phyloP scores from a whole-genome alignment of 2,113 vertebrate genomes.

The Antigone vipio region DNA sequence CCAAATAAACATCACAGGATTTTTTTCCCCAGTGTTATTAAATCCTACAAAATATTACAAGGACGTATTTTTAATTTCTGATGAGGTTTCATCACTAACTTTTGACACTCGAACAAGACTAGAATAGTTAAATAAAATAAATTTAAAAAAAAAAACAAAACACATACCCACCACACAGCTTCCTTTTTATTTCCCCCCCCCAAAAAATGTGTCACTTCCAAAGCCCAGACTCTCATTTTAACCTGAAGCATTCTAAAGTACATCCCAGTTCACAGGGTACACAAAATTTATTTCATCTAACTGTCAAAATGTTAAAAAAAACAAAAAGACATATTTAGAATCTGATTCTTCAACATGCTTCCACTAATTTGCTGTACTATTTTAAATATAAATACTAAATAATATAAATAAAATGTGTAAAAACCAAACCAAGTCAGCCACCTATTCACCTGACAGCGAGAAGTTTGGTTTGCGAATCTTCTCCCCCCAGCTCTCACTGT shows the following conservation, averaged over 20 bases:
- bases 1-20: background rate
- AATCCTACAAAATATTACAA: background rate
- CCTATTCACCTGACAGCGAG: background rate
- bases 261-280: background rate
- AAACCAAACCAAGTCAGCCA: background rate
- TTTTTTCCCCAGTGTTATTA: background rate
- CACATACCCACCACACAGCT: background rate
- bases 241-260: background rate
- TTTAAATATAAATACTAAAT: background rate
- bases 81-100: background rate
- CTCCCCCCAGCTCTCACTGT: background rate
- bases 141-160: background rate
- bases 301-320: background rate
- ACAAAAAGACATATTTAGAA: background rate
- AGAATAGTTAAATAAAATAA: background rate
- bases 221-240: background rate
- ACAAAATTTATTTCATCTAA: background rate
- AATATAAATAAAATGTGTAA: background rate
- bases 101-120: background rate
- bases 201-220: background rate
- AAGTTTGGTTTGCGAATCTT: background rate
- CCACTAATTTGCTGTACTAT: background rate
- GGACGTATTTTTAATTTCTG: conserved; percentile 7
- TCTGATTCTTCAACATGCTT: background rate
- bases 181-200: background rate